Base-by-base conservation (phyloP, 2,797 vertebrate species). In the Pteropus rufus region DNA sequence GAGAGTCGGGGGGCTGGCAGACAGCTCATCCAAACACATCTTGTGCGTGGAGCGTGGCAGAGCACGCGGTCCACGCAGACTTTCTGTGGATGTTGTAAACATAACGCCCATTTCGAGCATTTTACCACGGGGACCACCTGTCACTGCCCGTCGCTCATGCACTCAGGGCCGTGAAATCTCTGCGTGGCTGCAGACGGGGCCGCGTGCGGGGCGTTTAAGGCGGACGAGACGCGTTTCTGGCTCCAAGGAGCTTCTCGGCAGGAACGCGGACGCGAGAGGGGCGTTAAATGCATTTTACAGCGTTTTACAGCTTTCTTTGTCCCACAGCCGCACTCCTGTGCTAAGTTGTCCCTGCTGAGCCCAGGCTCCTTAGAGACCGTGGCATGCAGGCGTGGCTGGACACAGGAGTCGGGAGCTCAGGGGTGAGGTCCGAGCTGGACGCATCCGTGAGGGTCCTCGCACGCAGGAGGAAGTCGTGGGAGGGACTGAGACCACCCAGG, bases 51-150 rank as follows among this genome's bases (percentile, higher is more conserved):
- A 39, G 14, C 1, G 0, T 1, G 3, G 9, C 0, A 5, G 12
- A 10, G 0, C 7, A 0, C 0, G 0, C 0, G 19, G 1, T 26
- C 29, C 3, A 5, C 19, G 4, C 16, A 16, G 24, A 19, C 5
- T 2, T 31, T 3, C 1, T 19, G 56, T 3, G 26, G 7, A 9
- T 10, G 1, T 39, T 16, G 18, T 18, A 24, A 2, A 2, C 2
- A 2, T 5, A 6, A 0, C 1, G 24, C 5, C 49, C 5, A 5
- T 34, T 39, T 19, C 65, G 8, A 21, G 26, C 4, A 7, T 19
- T 8, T 36, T 3, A 2, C 52, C 36, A 0, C 12, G 14, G 58
- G 39, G 80, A 10, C 18, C 0, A 0, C 12, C 67, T 19, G 3
- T 10, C 24, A 69, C 36, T 56, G 10, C 5, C 3, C 0, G 0